Evolutionary conservation across 92 coral and sea anemone species (phyloP), one percentile per base, ranked within the genome.

Genomic region (Palythoa caribaeorum): DNA sequence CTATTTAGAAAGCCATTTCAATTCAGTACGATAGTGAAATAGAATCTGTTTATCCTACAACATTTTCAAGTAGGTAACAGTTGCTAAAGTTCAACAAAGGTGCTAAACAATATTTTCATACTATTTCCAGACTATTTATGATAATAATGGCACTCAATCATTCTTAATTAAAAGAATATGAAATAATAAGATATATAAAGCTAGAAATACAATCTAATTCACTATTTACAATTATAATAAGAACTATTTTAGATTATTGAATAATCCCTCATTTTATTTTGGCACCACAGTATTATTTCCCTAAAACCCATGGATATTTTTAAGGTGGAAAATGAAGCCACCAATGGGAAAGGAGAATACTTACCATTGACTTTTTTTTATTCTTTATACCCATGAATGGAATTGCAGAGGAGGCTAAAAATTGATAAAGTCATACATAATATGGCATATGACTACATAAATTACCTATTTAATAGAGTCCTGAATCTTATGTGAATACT

Each of bases 311-410:
- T 15, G 17, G 17, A 15, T 15, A 10, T 10, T 10, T 55, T 55
- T 10, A 62, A 62, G 69, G 69, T 62, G 69, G 69, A 62, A 62
- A 62, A 62, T 62, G 69, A 62, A 16, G 69, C 69, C 17, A 62
- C 3, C 60, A 54, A 54, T 54, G 60, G 60, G 16, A 54, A 54
- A 54, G 60, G 60, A 54, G 60, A 40, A 40, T 40, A 40, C 47
- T 5, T 40, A 40, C 5, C 47, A 40, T 40, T 2, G 47, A 40
- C 47, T 40, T 40, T 40, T 40, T 40, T 40, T 40, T 40, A 40
- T 40, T 40, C 62, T 8, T 55, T 55, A 55, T 2, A 55, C 35
- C 3, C 6, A n/a, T 15, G 70, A 63, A 15, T 63, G 35, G 35
- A 9, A 54, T 54, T 54, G 60, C 11, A 14, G 60, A 9, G 60